phyloP scores from a whole-genome alignment of 2,888 invertebrate genomes.

The Thecophora atra region DNA sequence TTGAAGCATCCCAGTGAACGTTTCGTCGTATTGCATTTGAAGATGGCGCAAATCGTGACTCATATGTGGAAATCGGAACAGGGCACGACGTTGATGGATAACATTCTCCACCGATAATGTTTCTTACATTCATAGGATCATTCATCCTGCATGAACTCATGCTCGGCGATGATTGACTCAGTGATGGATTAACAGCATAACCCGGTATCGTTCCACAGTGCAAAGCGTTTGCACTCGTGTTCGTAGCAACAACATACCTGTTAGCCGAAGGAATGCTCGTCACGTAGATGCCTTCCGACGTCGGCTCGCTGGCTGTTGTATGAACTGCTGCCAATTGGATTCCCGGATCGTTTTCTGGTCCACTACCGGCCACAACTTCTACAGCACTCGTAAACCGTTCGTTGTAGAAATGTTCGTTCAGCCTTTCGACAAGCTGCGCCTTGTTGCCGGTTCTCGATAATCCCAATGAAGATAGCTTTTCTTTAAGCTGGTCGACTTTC shows the following conservation, averaged over 20 bases:
- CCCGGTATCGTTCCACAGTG: constrained; percentile 1
- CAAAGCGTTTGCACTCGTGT: background rate
- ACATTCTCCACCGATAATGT: background rate
- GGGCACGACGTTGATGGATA: background rate
- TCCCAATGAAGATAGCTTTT: background rate
- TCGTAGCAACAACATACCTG: background rate
- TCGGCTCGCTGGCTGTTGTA: background rate
- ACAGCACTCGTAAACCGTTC: background rate
- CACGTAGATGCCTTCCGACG: background rate
- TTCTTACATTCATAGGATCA: background rate
- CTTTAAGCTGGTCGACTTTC: background rate
- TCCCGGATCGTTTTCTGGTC: background rate
- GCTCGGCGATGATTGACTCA: no score
- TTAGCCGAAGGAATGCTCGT: background rate
- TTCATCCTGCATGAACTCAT: background rate
- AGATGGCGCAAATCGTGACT: background rate
- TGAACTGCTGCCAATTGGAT: background rate
- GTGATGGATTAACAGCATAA: no score
- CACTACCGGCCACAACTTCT: background rate
- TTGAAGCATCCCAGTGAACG: no score
- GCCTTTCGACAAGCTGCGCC: background rate
- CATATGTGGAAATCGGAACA: background rate
- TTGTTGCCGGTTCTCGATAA: background rate
- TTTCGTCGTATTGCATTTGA: background rate
- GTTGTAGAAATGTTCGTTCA: background rate